Evolutionary conservation across 2,797 vertebrate species (phyloP).

Genomic region (Xenopus petersii): DNA sequence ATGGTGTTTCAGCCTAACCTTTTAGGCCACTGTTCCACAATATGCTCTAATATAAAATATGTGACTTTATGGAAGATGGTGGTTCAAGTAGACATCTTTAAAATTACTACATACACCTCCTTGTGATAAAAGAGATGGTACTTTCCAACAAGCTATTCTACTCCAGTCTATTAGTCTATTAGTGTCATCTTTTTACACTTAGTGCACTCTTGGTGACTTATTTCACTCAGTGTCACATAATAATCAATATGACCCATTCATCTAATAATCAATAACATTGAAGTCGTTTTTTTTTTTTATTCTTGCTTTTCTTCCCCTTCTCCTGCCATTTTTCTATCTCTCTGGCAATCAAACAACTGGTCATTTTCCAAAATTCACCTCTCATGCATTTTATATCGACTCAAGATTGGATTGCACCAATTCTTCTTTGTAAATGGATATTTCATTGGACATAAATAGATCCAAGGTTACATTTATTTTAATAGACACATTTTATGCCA

Average conservation of each 20-base stretch:
- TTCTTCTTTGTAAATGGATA: not conserved
- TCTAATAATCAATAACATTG: slow-evolving; percentile 26
- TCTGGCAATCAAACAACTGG: not conserved
- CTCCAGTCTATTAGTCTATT: not conserved
- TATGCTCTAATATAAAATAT: no score
- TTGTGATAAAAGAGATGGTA: no score
- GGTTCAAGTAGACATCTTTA: no score
- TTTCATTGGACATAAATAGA: not conserved
- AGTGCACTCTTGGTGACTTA: slow-evolving; percentile 26
- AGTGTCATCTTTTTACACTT: not conserved
- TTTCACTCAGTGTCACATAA: slow-evolving; percentile 26
- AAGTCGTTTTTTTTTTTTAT: slow-evolving; percentile 2
- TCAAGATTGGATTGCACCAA: not conserved
- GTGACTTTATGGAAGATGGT: no score
- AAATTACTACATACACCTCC: no score
- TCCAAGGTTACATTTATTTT: not conserved
- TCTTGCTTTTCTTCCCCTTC: not conserved
- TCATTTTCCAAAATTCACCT: slow-evolving; percentile 13
- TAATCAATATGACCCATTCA: slow-evolving; percentile 31
- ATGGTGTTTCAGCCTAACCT: no score
- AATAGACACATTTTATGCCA: no score
- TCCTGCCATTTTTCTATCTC: not conserved
- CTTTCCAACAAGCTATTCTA: not conserved
- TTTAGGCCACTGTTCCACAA: no score
- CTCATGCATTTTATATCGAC: not conserved